Percentiles rank a stretch among this genome's conserved stretches.
These are phyloP conservation scores for Bombus affinis DNA, from an alignment of 1,140 invertebrate genomes.

Conservation along the genomic window DNA sequence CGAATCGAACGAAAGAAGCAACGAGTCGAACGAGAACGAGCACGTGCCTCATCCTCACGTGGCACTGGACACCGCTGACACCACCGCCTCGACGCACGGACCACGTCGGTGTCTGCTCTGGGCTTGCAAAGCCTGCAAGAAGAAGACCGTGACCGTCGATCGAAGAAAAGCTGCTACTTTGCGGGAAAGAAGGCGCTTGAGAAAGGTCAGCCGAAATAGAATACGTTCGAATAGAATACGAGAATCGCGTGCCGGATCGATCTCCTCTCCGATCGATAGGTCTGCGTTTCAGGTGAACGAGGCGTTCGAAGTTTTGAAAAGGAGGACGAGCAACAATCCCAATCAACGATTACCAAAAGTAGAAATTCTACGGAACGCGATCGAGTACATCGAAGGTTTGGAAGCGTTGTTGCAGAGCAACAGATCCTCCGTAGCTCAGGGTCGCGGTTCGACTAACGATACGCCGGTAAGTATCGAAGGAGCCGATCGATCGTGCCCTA, in stretches of 20 bases:
- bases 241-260: too few species aligned
- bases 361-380: conserved; percentile 97
- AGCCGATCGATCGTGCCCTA: too few species aligned
- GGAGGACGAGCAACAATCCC: conserved; percentile 95
- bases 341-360: conserved; percentile 98
- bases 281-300: conserved; percentile 92
- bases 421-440: conserved; percentile 72
- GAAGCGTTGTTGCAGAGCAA: conserved; percentile 90
- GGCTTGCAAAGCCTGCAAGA: conserved; percentile 98
- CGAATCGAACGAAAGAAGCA: conserved; percentile 68
- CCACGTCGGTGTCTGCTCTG: conserved; percentile 93
- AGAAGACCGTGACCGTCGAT: conserved; percentile 96
- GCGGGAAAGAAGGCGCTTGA: conserved; percentile 93
- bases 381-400: conserved; percentile 98
- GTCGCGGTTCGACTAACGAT: conserved; percentile 73
- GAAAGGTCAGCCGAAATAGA: conserved; percentile 87
- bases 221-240: too few species aligned
- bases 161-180: conserved; percentile 97
- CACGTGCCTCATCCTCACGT: conserved; percentile 79
- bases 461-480: conserved; percentile 66
- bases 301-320: conserved; percentile 97
- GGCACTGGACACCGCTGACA: conserved; percentile 69
- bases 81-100: conserved; percentile 71
- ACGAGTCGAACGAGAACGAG: conserved; percentile 73
- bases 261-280: background rate